A percentile compares a stretch with the other conserved stretches of the same genome.
These are phyloP conservation scores for Synanthedon tipuliformis DNA, from an alignment of 2,888 invertebrate species.

Conservation along the genomic window DNA sequence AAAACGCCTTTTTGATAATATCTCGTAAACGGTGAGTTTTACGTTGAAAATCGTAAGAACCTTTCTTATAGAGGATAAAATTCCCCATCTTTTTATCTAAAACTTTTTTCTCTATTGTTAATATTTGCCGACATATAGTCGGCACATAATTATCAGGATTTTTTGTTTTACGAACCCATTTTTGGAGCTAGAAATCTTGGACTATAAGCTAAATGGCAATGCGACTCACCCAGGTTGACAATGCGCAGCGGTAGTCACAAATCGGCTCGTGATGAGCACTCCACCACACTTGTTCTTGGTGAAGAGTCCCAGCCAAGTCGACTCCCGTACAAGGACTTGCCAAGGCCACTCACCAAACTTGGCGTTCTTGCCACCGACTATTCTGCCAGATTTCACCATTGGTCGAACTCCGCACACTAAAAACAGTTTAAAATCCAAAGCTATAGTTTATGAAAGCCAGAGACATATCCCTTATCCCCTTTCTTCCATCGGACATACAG, in stretches of 20 bases:
- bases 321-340: constrained; percentile 92
- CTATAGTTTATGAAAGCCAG: not conserved
- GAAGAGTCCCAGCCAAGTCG: constrained; percentile 93
- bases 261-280: constrained; percentile 88
- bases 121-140: no score
- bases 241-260: constrained; percentile 93
- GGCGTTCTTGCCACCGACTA: constrained; percentile 90
- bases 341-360: constrained; percentile 92
- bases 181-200: no score
- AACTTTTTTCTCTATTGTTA: no score
- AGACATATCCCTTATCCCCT: not conserved
- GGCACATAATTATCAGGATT: no score
- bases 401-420: constrained; percentile 91
- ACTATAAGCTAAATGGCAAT: no score
- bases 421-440: constrained; percentile 16
- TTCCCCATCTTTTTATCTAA: no score
- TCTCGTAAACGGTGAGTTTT: no score
- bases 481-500: no score
- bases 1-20: no score
- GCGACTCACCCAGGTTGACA: constrained; percentile 88
- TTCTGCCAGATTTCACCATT: constrained; percentile 80
- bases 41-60: no score
- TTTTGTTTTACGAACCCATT: no score
- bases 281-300: constrained; percentile 97
- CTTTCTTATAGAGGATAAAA: no score